Evolutionary conservation across 2,797 vertebrate species (phyloP), one percentile per base, ranked within the genome.

Genomic region (Sandelia bainsii): DNA sequence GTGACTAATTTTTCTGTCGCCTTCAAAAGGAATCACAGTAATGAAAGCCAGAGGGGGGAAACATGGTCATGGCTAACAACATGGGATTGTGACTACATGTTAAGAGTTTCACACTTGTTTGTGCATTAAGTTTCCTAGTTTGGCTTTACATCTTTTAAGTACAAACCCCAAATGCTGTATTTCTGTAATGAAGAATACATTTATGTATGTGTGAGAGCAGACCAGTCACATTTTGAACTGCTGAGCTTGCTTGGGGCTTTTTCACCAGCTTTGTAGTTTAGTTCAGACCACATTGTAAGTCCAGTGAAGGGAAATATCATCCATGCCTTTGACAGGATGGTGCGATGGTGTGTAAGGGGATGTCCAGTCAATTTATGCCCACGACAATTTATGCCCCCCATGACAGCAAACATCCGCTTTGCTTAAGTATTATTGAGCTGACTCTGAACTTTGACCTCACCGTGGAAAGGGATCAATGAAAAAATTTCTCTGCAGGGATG

Each of bases 371-470:
- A 46, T 78, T 85, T 52, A 77, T 53, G 46, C 22, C 73, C 63
- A 52, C 57, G n/a, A n/a, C 44, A 48, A 46, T 78, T 85, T 52
- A 77, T 53, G 46, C 22, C 73, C 63, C 50, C 57, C n/a, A 46
- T 65, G 72, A 73, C 77, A 87, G 60, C 19, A 74, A 77, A 75
- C 73, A 72, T 83, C 51, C 25, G 50, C 68, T 70, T 29, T 27
- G 46, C 51, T 77, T 58, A 46, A 69, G 53, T 80, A 75, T 67
- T 71, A 59, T 63, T 81, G 49, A 79, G 66, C 67, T 63, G 52
- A 75, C 23, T 58, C 20, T 79, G 59, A 89, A 54, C 83, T 77
- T 62, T 83, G 71, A 81, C 79, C 54, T 57, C 17, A 46, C n/a
- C 9, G 17, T 64, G 42, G n/a, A 71, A 56, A 25, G 2, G 23